Conservation (phyloP, 2,888 invertebrate species). For the Synergus japonicus region DNA sequence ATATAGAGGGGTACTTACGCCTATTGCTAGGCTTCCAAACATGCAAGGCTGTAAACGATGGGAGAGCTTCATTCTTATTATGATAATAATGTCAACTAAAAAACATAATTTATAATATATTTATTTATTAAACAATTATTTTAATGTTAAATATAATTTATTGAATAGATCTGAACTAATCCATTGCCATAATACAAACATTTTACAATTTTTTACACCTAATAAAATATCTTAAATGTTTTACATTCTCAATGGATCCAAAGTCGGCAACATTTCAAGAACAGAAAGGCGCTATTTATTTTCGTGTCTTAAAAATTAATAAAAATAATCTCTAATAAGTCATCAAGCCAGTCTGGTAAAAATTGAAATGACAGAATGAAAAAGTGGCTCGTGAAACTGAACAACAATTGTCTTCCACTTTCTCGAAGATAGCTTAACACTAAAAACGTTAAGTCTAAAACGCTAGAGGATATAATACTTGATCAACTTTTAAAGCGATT, state of each 20-base stretch:
- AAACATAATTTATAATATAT: neutral
- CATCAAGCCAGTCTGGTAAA: slow-evolving; percentile 15
- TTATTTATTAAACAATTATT: neutral
- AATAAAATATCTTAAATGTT: too few species aligned
- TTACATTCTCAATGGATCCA: too few species aligned
- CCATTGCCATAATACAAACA: too few species aligned
- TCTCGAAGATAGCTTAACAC: slow-evolving; percentile 17
- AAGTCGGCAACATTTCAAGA: neutral
- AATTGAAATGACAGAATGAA: slow-evolving; percentile 23
- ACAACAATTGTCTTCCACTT: slow-evolving; percentile 16
- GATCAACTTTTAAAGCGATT: slow-evolving; percentile 11
- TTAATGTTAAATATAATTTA: neutral
- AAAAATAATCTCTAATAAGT: neutral
- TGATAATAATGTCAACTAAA: neutral
- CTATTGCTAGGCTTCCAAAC: neutral
- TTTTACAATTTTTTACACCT: too few species aligned
- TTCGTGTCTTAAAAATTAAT: neutral
- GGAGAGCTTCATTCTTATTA: neutral
- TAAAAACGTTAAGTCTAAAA: neutral
- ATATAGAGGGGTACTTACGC: neutral
- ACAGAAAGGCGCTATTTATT: neutral
- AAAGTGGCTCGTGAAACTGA: slow-evolving; percentile 27
- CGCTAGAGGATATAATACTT: slow-evolving; percentile 12
- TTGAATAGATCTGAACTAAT: too few species aligned
- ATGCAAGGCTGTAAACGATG: neutral